Evolutionary conservation across 2,888 invertebrate genomes (phyloP).

Genomic region (Boloria euphrosyne): DNA sequence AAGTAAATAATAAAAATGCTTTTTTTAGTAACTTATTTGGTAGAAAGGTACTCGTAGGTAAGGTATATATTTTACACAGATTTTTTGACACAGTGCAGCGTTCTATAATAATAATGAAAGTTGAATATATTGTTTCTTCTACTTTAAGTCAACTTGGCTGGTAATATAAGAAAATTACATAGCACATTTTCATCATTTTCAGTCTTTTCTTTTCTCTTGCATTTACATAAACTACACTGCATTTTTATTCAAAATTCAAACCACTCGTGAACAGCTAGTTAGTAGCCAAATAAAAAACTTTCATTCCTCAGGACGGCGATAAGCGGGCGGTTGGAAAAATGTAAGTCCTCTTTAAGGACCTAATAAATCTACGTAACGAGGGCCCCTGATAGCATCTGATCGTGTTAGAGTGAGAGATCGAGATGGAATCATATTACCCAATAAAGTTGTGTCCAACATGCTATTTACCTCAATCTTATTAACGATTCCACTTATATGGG

Average conservation of each 20-base stretch:
- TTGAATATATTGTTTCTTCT: too few relatives aligned
- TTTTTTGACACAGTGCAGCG: too few relatives aligned
- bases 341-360: conserved; percentile 26
- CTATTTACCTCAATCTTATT: not conserved
- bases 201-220: too few relatives aligned
- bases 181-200: too few relatives aligned
- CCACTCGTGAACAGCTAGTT: conserved; percentile 9
- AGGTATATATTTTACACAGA: too few relatives aligned
- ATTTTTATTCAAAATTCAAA: not conserved
- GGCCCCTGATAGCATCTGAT: conserved; percentile 24
- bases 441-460: conserved; percentile 7
- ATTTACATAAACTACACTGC: too few relatives aligned
- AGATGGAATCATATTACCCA: conserved; percentile 11
- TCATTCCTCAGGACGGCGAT: conserved; percentile 7
- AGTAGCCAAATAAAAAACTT: conserved; percentile 11
- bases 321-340: conserved; percentile 20
- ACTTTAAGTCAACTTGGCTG: too few relatives aligned
- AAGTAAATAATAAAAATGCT: too few relatives aligned
- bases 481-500: not conserved
- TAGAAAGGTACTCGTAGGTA: too few relatives aligned
- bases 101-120: too few relatives aligned
- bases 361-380: conserved; percentile 36
- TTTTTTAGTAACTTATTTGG: too few relatives aligned
- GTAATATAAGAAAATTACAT: too few relatives aligned
- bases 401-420: conserved; percentile 19